Evolutionary conservation across 2,888 invertebrate genomes (phyloP), one percentile per base, ranked within the genome.

Genomic region (Megalurothrips usitatus): DNA sequence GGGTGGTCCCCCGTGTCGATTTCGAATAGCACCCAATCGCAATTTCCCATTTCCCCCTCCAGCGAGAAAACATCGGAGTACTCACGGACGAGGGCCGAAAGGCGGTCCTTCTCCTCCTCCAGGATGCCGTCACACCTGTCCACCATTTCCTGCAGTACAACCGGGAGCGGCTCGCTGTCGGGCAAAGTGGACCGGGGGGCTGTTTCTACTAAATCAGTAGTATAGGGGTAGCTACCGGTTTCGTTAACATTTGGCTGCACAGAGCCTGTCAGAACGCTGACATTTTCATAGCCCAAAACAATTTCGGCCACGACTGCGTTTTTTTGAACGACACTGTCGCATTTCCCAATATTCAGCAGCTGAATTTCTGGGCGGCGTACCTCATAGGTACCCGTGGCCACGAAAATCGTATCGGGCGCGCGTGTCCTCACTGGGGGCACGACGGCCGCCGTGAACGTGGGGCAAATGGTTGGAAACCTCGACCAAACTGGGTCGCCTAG

Each of bases 91-190:
- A 75, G 68, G 9, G 68, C 68, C 23, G 68, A 23, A 12, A 75
- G 23, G 6, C 26, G n/a, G 9, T 23, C 68, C 12, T 12, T 75
- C 9, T 75, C 23, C 26, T 8, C 1, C 26, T 26, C 23, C 1
- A 12, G 1, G 1, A 75, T 75, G 68, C 68, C 68, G 23, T 75
- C 26, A 26, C 68, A 75, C 23, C 68, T 23, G n/a, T n/a, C n/a
- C n/a, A 75, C 68, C 4, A 75, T 26, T 8, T 23, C 68, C 68
- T 75, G 68, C 26, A 75, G 26, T 11, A 1, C 26, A 8, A 26
- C 68, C 26, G 68, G 68, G 11, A 75, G 68, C 68, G 68, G 68
- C 68, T 75, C 68, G 68, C 68, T 10, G 26, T 75, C 68, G 8
- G 68, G 26, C 1, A 75, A 9, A 0, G 23, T 75, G 1, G 68